Base-by-base conservation (phyloP, 2,113 vertebrate species). In the Nannospalax galili region DNA sequence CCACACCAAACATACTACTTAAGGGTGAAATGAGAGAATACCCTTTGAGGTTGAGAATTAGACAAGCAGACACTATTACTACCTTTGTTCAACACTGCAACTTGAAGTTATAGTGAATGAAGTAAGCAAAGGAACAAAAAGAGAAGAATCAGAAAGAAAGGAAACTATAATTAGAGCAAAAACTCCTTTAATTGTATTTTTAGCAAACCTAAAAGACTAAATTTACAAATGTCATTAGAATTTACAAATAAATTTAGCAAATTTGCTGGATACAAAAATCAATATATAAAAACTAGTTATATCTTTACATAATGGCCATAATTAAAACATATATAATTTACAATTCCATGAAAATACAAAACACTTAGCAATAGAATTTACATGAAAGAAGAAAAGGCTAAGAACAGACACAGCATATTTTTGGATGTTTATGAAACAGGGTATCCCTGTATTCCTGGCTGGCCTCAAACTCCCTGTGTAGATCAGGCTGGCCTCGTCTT, bases 291-390 rank as follows among this genome's bases (percentile, higher is more conserved):
- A 58, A 58, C 9, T 16, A 73, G 35, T 82, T 78, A 14, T 52
- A 48, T 73, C 64, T 92, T 90, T 73, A 45, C n/a, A 42, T 85
- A 91, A 79, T 70, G 78, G 26, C 24, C 40, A 88, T n/a, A 88
- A 84, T 90, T 92, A 85, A 90, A 94, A 32, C 90, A 79, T 22
- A n/a, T 56, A 84, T 75, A 79, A 72, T 77, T 92, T 94, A 88
- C 0, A 77, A 60, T 88, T 26, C 20, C 75, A 91, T 92, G 56
- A 87, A 78, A 86, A 69, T 79, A 60, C 67, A 58, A 74, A 84
- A 7, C 62, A 85, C 12, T 72, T 80, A 91, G 42, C 22, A 94
- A 75, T 84, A 91, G 95, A 94, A 93, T 58, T 91, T 88, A 56
- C 70, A 73, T 56, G 40, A 60, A 73, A 56, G 28, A 89, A 9